Conservation (phyloP, 2,797 vertebrate species). For the Premnoplex brunnescens region DNA sequence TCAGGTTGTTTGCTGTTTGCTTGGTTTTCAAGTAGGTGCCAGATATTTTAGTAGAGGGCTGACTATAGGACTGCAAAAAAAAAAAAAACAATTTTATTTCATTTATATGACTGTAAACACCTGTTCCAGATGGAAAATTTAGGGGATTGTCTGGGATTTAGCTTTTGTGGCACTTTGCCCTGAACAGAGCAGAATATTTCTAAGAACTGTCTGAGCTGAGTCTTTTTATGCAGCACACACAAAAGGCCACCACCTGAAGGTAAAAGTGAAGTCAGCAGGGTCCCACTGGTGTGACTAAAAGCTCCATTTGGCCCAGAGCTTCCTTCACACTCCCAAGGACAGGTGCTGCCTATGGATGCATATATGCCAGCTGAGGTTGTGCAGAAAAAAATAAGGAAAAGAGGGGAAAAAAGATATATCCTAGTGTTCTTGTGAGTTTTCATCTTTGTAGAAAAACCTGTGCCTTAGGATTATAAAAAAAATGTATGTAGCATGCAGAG, state of each 20-base stretch:
- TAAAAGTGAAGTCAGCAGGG: constrained; percentile 11
- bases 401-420: background rate
- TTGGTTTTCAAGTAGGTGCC: background rate
- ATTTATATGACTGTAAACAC: constrained; percentile 35
- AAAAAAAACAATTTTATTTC: background rate
- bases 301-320: constrained; percentile 1
- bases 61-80: background rate
- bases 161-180: constrained; percentile 26
- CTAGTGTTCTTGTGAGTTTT: background rate
- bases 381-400: too few relatives aligned
- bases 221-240: constrained; percentile 31
- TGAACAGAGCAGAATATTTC: constrained; percentile 43
- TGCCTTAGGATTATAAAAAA: constrained; percentile 31
- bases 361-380: background rate
- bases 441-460: constrained; percentile 6
- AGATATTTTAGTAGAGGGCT: background rate
- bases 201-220: background rate
- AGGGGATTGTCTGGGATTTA: constrained; percentile 1
- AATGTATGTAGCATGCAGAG: background rate
- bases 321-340: background rate
- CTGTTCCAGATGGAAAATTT: constrained; percentile 52
- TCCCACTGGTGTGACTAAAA: constrained; percentile 21
- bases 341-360: background rate
- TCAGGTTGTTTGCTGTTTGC: background rate
- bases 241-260: constrained; percentile 34